Evolutionary conservation across 2,888 invertebrate genomes (phyloP).

Genomic region (Temnothorax unifasciatus): DNA sequence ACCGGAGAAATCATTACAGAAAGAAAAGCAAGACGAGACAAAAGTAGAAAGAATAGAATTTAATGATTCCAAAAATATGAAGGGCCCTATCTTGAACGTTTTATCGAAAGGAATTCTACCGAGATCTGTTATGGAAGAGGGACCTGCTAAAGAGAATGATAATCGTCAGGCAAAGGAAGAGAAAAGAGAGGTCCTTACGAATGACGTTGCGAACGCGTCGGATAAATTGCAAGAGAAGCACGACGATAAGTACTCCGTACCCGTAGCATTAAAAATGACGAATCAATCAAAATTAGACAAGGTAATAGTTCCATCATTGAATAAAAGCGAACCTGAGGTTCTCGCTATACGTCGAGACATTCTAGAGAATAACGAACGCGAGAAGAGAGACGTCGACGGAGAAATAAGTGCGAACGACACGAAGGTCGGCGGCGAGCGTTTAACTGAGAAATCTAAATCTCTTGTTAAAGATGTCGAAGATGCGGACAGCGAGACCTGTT

Average conservation of each 20-base stretch:
- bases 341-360: slow-evolving; percentile 76
- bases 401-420: slow-evolving; percentile 42
- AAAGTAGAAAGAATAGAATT: slow-evolving; percentile 20
- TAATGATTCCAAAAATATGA: slow-evolving; percentile 57
- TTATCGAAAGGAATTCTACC: slow-evolving; percentile 71
- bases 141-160: slow-evolving; percentile 25
- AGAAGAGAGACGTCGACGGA: slow-evolving; percentile 76
- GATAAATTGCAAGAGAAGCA: slow-evolving; percentile 66
- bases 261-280: slow-evolving; percentile 80
- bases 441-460: slow-evolving; percentile 42
- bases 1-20: slow-evolving; percentile 6
- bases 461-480: slow-evolving; percentile 41
- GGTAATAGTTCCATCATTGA: slow-evolving; percentile 5
- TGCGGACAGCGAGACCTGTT: slow-evolving; percentile 46
- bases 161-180: slow-evolving; percentile 28
- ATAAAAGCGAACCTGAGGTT: slow-evolving; percentile 66
- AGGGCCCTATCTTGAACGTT: slow-evolving; percentile 79
- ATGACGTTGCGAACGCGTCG: slow-evolving; percentile 17
- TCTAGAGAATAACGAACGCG: slow-evolving; percentile 79
- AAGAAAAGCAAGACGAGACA: slow-evolving; percentile 34
- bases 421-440: slow-evolving; percentile 42
- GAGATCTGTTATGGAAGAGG: slow-evolving; percentile 44
- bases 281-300: slow-evolving; percentile 78
- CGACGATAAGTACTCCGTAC: slow-evolving; percentile 67
- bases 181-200: slow-evolving; percentile 6